Percentiles rank a stretch among this genome's conserved stretches.
Evolutionary conservation across 1,140 invertebrate species (phyloP).

Genomic region (Antheraea mylitta): DNA sequence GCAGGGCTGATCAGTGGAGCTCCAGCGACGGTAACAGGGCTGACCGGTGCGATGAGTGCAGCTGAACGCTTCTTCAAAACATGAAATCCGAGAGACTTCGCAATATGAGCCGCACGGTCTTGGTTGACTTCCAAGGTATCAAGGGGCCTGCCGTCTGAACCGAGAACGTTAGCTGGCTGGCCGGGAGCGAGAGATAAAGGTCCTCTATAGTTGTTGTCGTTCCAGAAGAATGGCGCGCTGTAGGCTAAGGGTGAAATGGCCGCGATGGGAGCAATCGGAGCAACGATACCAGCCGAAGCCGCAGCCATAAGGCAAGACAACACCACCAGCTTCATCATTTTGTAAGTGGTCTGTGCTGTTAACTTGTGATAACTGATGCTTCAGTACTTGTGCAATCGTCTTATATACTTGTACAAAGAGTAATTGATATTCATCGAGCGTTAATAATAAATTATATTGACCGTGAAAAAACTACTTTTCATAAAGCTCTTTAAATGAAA

Average conservation of each 20-base stretch:
- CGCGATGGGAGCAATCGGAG: conserved; percentile 33
- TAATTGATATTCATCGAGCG: conserved; percentile 31
- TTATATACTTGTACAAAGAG: conserved; percentile 48
- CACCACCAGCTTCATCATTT: conserved; percentile 79
- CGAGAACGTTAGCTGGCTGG: conserved; percentile 58
- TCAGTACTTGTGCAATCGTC: conserved; percentile 18
- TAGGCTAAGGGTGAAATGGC: conserved; percentile 34
- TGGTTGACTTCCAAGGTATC: conserved; percentile 71
- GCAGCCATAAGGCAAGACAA: conserved; percentile 76
- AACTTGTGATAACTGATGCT: conserved; percentile 51
- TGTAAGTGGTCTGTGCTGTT: conserved; percentile 67
- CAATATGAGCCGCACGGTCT: conserved; percentile 64
- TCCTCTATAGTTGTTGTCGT: conserved; percentile 52
- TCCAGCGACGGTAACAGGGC: conserved; percentile 15
- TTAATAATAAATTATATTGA: conserved; percentile 44
- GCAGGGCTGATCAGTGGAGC: conserved; percentile 18
- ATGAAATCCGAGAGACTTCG: conserved; percentile 40
- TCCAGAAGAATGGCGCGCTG: conserved; percentile 18
- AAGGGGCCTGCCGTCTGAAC: conserved; percentile 52
- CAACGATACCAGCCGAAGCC: conserved; percentile 54
- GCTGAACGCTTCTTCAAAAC: conserved; percentile 34
- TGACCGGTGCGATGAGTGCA: conserved; percentile 23
- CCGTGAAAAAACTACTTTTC: conserved; percentile 56
- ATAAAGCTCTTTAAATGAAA: not conserved
- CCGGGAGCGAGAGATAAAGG: conserved; percentile 61